These are phyloP conservation scores for Onychomys torridus DNA, from an alignment of 2,797 vertebrate genomes.

Conservation along the genomic window DNA sequence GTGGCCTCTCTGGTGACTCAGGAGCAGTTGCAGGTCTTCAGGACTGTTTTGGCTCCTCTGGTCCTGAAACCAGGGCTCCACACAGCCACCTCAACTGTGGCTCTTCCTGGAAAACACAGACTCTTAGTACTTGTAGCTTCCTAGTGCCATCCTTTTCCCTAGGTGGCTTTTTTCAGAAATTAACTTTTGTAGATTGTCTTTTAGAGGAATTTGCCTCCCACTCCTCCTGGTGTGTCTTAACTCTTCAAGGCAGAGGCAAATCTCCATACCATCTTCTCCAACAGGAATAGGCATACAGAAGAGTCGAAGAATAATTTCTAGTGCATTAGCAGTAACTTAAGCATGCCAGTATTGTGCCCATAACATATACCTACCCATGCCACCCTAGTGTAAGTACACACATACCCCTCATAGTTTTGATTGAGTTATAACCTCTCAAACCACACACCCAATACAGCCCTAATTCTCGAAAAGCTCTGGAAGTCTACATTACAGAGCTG, in stretches of 20 bases:
- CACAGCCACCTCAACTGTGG: not conserved
- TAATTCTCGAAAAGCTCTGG: constrained; percentile 53
- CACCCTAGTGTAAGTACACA: not conserved
- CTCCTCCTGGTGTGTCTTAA: constrained; percentile 6
- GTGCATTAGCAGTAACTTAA: constrained; percentile 22
- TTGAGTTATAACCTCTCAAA: constrained; percentile 15
- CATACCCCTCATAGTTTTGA: not conserved
- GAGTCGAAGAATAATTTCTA: constrained; percentile 35
- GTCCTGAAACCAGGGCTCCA: not conserved
- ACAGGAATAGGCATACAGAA: constrained; percentile 6
- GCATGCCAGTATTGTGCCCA: not conserved
- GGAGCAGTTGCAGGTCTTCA: constrained; percentile 40
- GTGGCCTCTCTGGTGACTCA: constrained; percentile 16
- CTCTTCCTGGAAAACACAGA: not conserved
- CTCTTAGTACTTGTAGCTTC: constrained; percentile 30
- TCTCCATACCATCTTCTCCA: constrained; percentile 36
- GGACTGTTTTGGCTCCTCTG: not conserved
- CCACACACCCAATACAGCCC: constrained; percentile 13
- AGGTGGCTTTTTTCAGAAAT: constrained; percentile 56
- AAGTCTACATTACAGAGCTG: not conserved
- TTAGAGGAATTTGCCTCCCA: not conserved
- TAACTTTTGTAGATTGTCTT: constrained; percentile 29
- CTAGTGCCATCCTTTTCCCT: not conserved
- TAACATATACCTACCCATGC: not conserved
- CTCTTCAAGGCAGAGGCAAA: constrained; percentile 49